Base-by-base conservation (phyloP, 1,140 invertebrate species). In the Drosophila sucinea region DNA sequence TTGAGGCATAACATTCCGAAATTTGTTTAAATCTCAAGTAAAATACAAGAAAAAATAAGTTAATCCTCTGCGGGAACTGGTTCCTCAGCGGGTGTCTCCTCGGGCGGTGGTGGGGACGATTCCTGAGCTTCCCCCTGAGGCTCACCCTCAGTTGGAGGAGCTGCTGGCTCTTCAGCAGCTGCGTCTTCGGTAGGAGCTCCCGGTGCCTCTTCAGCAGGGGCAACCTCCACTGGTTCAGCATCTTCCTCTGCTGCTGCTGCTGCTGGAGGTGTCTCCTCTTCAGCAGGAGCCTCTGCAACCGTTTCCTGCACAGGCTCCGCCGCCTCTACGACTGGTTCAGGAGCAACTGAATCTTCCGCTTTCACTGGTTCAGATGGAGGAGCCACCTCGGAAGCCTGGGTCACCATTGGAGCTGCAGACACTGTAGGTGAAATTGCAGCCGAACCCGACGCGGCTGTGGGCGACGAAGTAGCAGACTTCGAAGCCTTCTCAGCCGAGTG, bases 11-110 rank as follows among this genome's bases (percentile, higher is more conserved):
- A 33, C 23, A 51, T 27, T 51, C 25, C 44, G 8, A 27, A 69
- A 69, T 76, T 76, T 76, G 58, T 1, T 38, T 1, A 11, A 54
- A 29, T 38, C 10, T 58, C 17, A 71, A 35, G 11, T 25, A 58
- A 63, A 63, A 64, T 30, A 4, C 25, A 67, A 78, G 44, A 56
- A 67, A 78, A 67, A 67, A 77, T 63, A 11, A 8, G 3, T 10
- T 17, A 41, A 38, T 67, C 71, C 40, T 67, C 74, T 32, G 30
- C 40, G 10, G 56, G 29, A 40, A 33, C 63, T 27, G 44, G 23
- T 5, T 51, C 44, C 27, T 66, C 57, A 7, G 30, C 41, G 8
- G 66, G 8, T 0, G 44, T 17, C n/a, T 54, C 72, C n/a, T 33
- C 64, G 1, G 57, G 33, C 1, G 62, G 56, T 11, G 30, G 44